These are phyloP conservation scores for Antheraea pernyi DNA, from an alignment of 1,140 invertebrate species.

Conservation along the genomic window DNA sequence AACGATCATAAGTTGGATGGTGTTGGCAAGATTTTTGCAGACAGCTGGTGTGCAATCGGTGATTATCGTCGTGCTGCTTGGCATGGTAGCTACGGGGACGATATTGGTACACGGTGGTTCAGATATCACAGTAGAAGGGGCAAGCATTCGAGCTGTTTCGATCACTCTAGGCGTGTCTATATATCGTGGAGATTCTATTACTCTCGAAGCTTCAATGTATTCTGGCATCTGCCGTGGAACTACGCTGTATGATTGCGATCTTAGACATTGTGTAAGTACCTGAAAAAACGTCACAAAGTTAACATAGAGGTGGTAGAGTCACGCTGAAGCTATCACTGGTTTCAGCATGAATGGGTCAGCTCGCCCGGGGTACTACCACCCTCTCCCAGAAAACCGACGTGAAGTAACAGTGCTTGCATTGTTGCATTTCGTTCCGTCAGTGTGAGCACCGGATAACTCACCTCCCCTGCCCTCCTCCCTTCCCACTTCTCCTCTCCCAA, in stretches of 20 bases:
- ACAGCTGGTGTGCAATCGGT: slow-evolving; percentile 60
- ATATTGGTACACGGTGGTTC: slow-evolving; percentile 20
- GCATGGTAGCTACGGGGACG: slow-evolving; percentile 19
- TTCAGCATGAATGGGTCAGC: too few species aligned
- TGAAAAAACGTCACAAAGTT: slow-evolving; percentile 24
- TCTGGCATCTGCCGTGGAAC: slow-evolving; percentile 31
- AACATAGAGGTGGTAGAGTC: too few species aligned
- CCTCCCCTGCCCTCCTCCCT: too few species aligned
- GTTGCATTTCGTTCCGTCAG: too few species aligned
- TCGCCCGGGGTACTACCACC: too few species aligned
- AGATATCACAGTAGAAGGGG: slow-evolving; percentile 17
- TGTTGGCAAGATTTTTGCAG: slow-evolving; percentile 58
- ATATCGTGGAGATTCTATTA: slow-evolving; percentile 12
- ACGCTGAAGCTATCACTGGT: too few species aligned
- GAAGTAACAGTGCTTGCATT: too few species aligned
- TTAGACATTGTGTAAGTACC: slow-evolving; percentile 30
- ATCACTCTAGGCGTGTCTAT: slow-evolving; percentile 15
- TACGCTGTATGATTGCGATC: slow-evolving; percentile 27
- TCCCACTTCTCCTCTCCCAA: too few species aligned
- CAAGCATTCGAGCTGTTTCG: slow-evolving; percentile 13
- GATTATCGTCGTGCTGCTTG: slow-evolving; percentile 45
- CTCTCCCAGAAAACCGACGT: too few species aligned
- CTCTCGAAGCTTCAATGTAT: slow-evolving; percentile 18
- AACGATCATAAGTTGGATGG: slow-evolving; percentile 62
- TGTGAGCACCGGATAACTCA: too few species aligned